Base-by-base conservation (phyloP, 2,888 invertebrate species). In the Bembecia ichneumoniformis region DNA sequence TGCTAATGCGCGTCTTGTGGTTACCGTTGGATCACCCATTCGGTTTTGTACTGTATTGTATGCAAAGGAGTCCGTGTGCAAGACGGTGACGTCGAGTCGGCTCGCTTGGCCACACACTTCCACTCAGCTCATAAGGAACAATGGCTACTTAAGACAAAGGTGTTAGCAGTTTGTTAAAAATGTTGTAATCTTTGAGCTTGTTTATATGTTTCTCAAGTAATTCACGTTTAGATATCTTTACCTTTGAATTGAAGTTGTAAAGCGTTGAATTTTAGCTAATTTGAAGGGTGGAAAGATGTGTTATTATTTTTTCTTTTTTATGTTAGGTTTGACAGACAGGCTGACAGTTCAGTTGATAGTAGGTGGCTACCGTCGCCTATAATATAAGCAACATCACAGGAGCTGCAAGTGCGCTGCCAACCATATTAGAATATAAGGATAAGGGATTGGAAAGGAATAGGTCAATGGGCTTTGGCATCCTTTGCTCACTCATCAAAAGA, bases 131-230 rank as follows among this genome's bases (percentile, higher is more conserved):
- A 60, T 54, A 54, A 46, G 47, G 51, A 52, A 71, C 73, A 71
- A 71, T 71, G 60, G 60, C 34, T 53, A 66, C 63, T 64, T 64
- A 63, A 66, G 61, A 64, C 64, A 62, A 64, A 63, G 35, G 14
- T 14, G n/a, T n/a, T 40, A 40, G 14, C 36, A 10, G 36, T 47
- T 47, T 47, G 35, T 47, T 47, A 40, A 36, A 35, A 40, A 36
- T 17, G 40, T 40, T 13, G 40, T 14, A 40, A 40, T 28, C 0
- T 9, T 28, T 28, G 28, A 28, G 28, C 2, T 28, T 28, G 43
- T 40, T 40, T 40, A 10, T 5, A 9, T 13, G 9, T 40, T 40
- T 40, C 43, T 28, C 28, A 28, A 28, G 7, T 28, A 28, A 28
- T 28, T 9, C 9, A 28, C 9, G 28, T 28, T 28, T 28, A 28